A percentile compares a stretch with the other conserved stretches of the same genome.
These are phyloP conservation scores for Eupleurogrammus muticus DNA, from an alignment of 2,797 vertebrate species.

Conservation along the genomic window DNA sequence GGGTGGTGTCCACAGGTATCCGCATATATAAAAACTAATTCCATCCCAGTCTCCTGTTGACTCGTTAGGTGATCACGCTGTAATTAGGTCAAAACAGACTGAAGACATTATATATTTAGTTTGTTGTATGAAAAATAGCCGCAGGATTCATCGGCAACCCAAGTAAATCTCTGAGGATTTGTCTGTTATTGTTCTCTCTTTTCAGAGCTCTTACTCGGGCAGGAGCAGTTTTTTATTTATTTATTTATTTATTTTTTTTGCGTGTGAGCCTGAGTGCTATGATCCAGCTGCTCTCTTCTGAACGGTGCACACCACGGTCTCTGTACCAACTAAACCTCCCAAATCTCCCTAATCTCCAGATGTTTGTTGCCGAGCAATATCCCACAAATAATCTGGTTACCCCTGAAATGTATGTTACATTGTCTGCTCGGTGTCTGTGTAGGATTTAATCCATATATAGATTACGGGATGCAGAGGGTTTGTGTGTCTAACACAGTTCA, in stretches of 20 bases:
- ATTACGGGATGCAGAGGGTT: conserved; percentile 15
- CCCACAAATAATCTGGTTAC: conserved; percentile 53
- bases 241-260: too few relatives aligned
- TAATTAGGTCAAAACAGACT: neutral
- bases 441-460: conserved; percentile 44
- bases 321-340: conserved; percentile 49
- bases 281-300: neutral
- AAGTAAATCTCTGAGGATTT: conserved; percentile 28
- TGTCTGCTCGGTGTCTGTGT: conserved; percentile 3
- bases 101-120: neutral
- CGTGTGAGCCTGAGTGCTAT: conserved; percentile 6
- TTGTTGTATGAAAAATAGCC: neutral
- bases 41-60: neutral
- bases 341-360: conserved; percentile 72
- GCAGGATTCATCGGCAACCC: neutral
- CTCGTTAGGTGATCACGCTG: neutral
- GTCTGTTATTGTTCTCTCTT: neutral
- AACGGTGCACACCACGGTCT: conserved; percentile 38
- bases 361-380: conserved; percentile 56
- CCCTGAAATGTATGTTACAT: conserved; percentile 19
- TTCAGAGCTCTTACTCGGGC: conserved; percentile 27
- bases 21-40: neutral
- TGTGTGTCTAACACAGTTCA: conserved; percentile 20
- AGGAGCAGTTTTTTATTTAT: neutral
- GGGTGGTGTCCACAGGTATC: neutral